Base-by-base conservation (phyloP, 2,888 invertebrate genomes). In the Leptinotarsa tumamoca region DNA sequence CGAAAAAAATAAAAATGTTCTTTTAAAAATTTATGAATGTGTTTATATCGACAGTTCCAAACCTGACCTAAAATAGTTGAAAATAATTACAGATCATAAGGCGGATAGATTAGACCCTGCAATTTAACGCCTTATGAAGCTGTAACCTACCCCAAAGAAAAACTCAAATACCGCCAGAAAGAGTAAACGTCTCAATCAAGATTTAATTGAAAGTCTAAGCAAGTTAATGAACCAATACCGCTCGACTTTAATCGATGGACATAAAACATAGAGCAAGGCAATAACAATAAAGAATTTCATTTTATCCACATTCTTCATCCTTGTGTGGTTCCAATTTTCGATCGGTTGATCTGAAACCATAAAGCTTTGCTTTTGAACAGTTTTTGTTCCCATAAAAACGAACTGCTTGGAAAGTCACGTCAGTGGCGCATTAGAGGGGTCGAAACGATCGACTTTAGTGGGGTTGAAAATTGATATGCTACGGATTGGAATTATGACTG, bases 271-370 rank as follows among this genome's bases (percentile, higher is more conserved):
- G 58, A 23, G 58, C 58, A 75, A 74, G 56, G 69, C 71, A 78
- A 79, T 79, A 79, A 79, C 80, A 80, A 80, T 79, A 79, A 80
- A 80, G 78, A 78, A 80, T 80, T 80, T 77, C 80, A 79, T 80
- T 80, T 80, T 75, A 79, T 80, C 75, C 74, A 76, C 78, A 80
- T 79, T 81, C 78, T 79, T 80, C 80, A 80, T 79, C 74, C 75
- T 78, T 73, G 80, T 78, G 79, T 76, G 80, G 76, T 78, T 80
- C 75, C 80, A 79, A 79, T 80, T 79, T 79, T 81, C 79, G 75
- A 80, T 76, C 80, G 79, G 23, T 68, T 68, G 68, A 63, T 63
- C 63, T 43, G 63, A 63, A 63, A 63, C 63, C 63, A 63, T 63
- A 63, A 63, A 63, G 79, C 66, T 71, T 75, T 78, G 78, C 75